Conservation (phyloP, 1,140 invertebrate genomes). For the Samia ricini region DNA sequence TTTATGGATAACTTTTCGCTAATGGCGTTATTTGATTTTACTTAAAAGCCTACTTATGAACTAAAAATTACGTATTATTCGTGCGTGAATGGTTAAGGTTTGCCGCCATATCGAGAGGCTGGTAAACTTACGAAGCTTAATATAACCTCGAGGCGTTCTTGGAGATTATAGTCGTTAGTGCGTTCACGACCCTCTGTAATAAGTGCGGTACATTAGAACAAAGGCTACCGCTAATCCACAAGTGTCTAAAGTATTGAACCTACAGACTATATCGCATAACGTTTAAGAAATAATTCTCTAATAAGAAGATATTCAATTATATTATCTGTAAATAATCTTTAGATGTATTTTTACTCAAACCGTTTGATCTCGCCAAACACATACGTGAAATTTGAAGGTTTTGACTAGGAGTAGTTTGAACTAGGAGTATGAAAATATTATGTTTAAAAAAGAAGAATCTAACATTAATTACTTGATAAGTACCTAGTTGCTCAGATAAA, state of each 20-base stretch:
- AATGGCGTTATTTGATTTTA: background rate
- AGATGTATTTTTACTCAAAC: background rate
- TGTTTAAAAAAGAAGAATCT: no score
- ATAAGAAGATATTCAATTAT: background rate
- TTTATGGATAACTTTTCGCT: no score
- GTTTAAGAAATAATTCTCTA: background rate
- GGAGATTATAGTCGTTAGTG: conserved; percentile 32
- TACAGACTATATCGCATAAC: background rate
- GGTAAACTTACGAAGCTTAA: conserved; percentile 29
- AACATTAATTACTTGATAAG: no score
- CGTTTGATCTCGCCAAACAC: background rate
- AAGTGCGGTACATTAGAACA: conserved; percentile 14
- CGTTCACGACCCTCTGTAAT: conserved; percentile 9
- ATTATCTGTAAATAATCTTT: background rate
- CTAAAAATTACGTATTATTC: conserved; percentile 29
- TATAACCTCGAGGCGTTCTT: conserved; percentile 33
- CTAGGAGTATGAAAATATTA: no score
- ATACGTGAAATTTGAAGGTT: background rate
- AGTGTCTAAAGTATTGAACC: conserved; percentile 2
- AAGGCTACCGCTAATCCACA: conserved; percentile 11
- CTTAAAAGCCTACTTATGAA: conserved; percentile 9
- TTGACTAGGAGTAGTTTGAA: no score
- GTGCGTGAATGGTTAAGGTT: conserved; percentile 33
- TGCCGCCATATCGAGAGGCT: conserved; percentile 26
- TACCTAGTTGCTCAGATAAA: no score